phyloP scores from a whole-genome alignment of 2,797 vertebrate species.

The Mallotus villosus region DNA sequence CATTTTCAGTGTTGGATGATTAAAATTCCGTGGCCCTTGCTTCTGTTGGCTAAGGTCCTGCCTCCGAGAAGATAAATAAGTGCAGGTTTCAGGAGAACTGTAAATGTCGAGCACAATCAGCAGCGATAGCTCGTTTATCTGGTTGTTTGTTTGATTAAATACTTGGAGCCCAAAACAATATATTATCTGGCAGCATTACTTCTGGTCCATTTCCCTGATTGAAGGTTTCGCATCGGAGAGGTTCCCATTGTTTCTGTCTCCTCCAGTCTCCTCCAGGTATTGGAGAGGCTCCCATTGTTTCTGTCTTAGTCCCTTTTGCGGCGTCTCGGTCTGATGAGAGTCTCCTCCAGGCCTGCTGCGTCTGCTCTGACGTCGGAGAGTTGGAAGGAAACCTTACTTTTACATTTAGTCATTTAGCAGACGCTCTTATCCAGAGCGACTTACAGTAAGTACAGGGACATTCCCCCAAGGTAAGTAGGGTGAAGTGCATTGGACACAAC shows the following conservation, averaged over 20 bases:
- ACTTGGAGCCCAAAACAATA: constrained; percentile 37
- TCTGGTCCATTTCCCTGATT: constrained; percentile 15
- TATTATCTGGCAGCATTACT: constrained; percentile 29
- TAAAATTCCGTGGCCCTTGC: constrained; percentile 11
- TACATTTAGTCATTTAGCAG: no score
- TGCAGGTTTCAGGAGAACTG: constrained; percentile 35
- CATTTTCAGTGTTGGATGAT: constrained; percentile 16
- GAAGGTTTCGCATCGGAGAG: constrained; percentile 31
- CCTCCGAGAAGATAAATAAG: constrained; percentile 22
- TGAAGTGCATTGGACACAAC: no score
- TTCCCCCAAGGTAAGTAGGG: no score
- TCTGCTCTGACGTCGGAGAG: no score
- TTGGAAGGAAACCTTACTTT: no score
- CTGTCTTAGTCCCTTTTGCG: neutral
- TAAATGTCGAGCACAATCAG: constrained; percentile 55
- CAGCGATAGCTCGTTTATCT: constrained; percentile 26
- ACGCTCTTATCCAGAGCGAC: no score
- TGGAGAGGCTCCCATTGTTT: constrained; percentile 12
- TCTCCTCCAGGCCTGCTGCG: neutral
- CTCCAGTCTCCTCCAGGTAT: no score
- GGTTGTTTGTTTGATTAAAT: constrained; percentile 45
- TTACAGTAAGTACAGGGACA: no score
- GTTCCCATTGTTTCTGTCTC: neutral
- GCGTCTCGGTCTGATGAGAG: constrained; percentile 6
- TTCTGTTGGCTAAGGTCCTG: constrained; percentile 18